phyloP scores from a whole-genome alignment of 2,888 invertebrate genomes.

The Synergus gifuensis region DNA sequence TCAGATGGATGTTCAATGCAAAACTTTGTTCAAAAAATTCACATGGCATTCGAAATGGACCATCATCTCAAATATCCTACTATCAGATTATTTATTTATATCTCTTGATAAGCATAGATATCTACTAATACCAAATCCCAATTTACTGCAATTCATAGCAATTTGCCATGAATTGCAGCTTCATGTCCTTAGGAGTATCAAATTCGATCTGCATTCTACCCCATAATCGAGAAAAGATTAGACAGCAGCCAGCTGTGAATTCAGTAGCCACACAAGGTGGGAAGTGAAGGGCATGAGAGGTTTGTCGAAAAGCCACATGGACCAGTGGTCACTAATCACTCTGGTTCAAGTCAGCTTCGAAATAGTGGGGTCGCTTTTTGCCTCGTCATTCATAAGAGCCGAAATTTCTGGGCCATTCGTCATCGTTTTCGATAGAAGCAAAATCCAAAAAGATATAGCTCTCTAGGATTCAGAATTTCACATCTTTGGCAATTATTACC shows the following conservation, averaged over 20 bases:
- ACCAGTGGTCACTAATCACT: slow-evolving; percentile 65
- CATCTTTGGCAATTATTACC: background rate
- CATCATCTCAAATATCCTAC: too few relatives aligned
- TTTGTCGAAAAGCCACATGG: slow-evolving; percentile 63
- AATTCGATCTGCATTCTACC: slow-evolving; percentile 64
- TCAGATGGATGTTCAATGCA: too few relatives aligned
- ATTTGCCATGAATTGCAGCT: slow-evolving; percentile 24
- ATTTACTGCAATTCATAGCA: slow-evolving; percentile 21
- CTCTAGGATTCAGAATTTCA: background rate
- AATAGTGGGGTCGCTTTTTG: slow-evolving; percentile 63
- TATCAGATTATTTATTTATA: background rate
- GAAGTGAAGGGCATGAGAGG: slow-evolving; percentile 52
- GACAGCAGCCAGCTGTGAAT: slow-evolving; percentile 69
- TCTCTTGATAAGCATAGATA: background rate
- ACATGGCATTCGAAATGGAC: background rate
- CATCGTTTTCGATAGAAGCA: slow-evolving; percentile 41
- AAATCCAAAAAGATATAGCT: background rate
- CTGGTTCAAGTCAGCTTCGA: slow-evolving; percentile 45
- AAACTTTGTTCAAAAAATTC: background rate
- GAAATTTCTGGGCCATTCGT: slow-evolving; percentile 54
- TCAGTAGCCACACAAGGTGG: slow-evolving; percentile 51
- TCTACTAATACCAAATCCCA: background rate
- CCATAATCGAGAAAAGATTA: slow-evolving; percentile 72
- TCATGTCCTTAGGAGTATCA: background rate
- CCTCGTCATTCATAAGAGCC: slow-evolving; percentile 73